These are phyloP conservation scores for Drosophila nikananu DNA, from an alignment of 1,140 invertebrate species.

Conservation along the genomic window DNA sequence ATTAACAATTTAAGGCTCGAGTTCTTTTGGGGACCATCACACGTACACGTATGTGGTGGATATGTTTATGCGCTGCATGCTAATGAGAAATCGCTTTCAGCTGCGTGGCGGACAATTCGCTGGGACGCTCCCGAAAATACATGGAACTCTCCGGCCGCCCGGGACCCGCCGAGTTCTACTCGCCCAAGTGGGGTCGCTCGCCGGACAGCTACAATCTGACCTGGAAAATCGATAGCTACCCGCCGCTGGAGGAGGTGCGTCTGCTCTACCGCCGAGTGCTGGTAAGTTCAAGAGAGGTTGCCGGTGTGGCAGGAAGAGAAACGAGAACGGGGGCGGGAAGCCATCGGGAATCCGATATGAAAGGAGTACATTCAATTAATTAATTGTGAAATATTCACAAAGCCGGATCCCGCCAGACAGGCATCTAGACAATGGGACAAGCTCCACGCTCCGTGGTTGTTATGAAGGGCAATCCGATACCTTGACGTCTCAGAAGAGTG, in stretches of 20 bases:
- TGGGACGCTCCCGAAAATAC: constrained; percentile 89
- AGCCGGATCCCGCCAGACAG: constrained; percentile 29
- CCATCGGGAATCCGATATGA: constrained; percentile 44
- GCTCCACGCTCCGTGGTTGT: background rate
- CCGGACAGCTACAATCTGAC: constrained; percentile 87
- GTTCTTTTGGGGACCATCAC: background rate
- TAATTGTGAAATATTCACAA: constrained; percentile 44
- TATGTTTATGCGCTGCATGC: background rate
- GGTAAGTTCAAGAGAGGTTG: constrained; percentile 83
- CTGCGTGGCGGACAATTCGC: constrained; percentile 90
- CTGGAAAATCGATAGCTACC: constrained; percentile 89
- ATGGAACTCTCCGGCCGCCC: constrained; percentile 89
- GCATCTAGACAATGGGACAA: constrained; percentile 34
- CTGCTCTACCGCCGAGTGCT: constrained; percentile 88
- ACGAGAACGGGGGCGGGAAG: background rate
- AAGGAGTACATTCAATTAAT: constrained; percentile 44
- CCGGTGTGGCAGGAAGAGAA: background rate
- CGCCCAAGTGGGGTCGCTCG: constrained; percentile 87
- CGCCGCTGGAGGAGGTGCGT: constrained; percentile 88
- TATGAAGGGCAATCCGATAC: constrained; percentile 26
- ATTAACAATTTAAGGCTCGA: constrained; percentile 34
- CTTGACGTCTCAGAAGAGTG: background rate
- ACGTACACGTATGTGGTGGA: background rate
- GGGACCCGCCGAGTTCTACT: constrained; percentile 88
- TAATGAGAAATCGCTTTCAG: constrained; percentile 82